Base-by-base conservation (phyloP, 2,888 invertebrate genomes). In the Coenonympha arcania region DNA sequence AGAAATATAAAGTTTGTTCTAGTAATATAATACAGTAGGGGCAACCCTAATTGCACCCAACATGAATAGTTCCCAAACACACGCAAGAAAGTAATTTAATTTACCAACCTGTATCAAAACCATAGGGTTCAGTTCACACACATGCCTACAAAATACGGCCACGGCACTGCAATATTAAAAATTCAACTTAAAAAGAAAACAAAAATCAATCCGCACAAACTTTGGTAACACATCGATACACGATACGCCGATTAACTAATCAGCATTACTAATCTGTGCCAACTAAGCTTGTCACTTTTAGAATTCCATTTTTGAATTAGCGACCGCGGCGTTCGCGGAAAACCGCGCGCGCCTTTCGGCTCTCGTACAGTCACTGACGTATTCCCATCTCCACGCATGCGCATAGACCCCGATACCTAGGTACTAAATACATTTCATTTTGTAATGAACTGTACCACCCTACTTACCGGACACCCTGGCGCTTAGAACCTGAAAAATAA, bases 1-100 rank as follows among this genome's bases (percentile, higher is more conserved):
- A n/a, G n/a, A n/a, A n/a, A n/a, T n/a, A n/a, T n/a, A n/a, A n/a
- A n/a, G n/a, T n/a, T n/a, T n/a, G n/a, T n/a, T n/a, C n/a, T n/a
- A n/a, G n/a, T n/a, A n/a, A n/a, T n/a, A n/a, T n/a, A n/a, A n/a
- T n/a, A n/a, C n/a, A n/a, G n/a, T n/a, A n/a, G n/a, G n/a, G n/a
- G 15, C 39, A 39, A 24, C 39, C 39, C 39, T 39, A 39, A 24
- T 39, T 42, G 42, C 47, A 45, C 37, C 33, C 36, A 50, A 57
- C 48, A 24, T 43, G 43, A 49, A 49, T 24, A 37, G 36, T 43
- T 52, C 43, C 46, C 53, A 59, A 61, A 63, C 61, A 59, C 79
- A 81, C 80, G 79, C 79, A 73, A 79, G 66, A 61, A 65, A 70
- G 73, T 73, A 75, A 78, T 78, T 73, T 71, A 72, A 76, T 77